Conservation (phyloP, 2,797 vertebrate genomes). For the Poecilia wingei region DNA sequence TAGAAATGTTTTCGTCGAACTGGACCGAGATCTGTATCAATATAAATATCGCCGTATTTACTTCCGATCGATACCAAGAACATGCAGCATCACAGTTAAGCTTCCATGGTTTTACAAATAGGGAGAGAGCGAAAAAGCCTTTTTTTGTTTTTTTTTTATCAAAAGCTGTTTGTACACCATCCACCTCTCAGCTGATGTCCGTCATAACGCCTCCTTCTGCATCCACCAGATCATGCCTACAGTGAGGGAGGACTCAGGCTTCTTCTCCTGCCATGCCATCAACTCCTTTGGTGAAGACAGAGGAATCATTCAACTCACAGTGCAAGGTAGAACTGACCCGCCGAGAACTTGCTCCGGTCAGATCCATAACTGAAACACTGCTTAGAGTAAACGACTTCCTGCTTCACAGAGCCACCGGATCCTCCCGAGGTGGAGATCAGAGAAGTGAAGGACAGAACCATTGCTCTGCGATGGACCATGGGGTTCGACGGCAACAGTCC, state of each 20-base stretch:
- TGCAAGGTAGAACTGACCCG: conserved; percentile 86
- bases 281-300: conserved; percentile 98
- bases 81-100: not conserved
- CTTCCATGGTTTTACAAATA: not conserved
- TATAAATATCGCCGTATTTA: too few species aligned
- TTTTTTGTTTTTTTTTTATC: too few species aligned
- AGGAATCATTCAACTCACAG: conserved; percentile 97
- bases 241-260: conserved; percentile 96
- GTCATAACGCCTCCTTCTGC: not conserved
- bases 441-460: conserved; percentile 94
- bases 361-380: not conserved
- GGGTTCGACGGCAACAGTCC: conserved; percentile 98
- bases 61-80: too few species aligned
- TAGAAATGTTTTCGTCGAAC: too few species aligned
- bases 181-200: not conserved
- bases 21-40: too few species aligned
- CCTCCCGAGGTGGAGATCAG: conserved; percentile 97
- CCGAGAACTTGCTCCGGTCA: not conserved
- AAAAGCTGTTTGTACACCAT: not conserved
- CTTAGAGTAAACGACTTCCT: conserved; percentile 12
- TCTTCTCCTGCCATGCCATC: conserved; percentile 98
- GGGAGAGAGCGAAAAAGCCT: not conserved
- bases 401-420: conserved; percentile 89
- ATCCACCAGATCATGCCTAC: conserved; percentile 91
- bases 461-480: conserved; percentile 97